phyloP scores from a whole-genome alignment of 2,888 invertebrate genomes.

The Meloe dianella region DNA sequence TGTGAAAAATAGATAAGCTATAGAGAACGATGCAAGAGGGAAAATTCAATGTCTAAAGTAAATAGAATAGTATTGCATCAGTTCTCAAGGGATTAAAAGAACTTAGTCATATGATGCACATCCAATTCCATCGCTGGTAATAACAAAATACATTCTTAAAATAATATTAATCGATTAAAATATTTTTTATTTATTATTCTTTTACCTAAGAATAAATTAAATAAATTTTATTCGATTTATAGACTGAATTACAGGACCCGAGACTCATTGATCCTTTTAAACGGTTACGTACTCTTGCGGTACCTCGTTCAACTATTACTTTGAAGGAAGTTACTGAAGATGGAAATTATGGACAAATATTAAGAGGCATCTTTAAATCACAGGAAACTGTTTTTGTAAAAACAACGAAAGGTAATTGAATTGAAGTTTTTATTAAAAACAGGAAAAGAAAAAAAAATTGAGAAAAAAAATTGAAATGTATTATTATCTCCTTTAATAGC shows the following conservation, averaged over 20 bases:
- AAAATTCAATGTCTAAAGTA: constrained; percentile 52
- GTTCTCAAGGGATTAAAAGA: constrained; percentile 53
- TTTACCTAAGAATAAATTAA: background rate
- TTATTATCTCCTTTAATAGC: background rate
- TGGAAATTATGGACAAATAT: constrained; percentile 89
- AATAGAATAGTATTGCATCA: constrained; percentile 53
- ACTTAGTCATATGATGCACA: constrained; percentile 45
- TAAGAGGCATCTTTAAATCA: constrained; percentile 71
- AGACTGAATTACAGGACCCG: constrained; percentile 52
- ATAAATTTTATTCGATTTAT: constrained; percentile 6
- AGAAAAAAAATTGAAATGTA: background rate
- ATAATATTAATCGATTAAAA: background rate
- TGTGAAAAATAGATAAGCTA: constrained; percentile 52
- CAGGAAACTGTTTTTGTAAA: constrained; percentile 84
- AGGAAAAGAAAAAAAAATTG: background rate
- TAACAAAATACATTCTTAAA: background rate
- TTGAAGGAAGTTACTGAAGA: constrained; percentile 71
- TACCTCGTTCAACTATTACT: constrained; percentile 67
- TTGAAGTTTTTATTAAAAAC: background rate
- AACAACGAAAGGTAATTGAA: constrained; percentile 80
- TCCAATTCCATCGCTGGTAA: constrained; percentile 30
- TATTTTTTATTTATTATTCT: background rate
- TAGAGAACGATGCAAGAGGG: constrained; percentile 38
- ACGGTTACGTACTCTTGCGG: constrained; percentile 67
- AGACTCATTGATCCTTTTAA: constrained; percentile 63